phyloP scores from a whole-genome alignment of 2,113 vertebrate genomes.

The Labrus mixtus region DNA sequence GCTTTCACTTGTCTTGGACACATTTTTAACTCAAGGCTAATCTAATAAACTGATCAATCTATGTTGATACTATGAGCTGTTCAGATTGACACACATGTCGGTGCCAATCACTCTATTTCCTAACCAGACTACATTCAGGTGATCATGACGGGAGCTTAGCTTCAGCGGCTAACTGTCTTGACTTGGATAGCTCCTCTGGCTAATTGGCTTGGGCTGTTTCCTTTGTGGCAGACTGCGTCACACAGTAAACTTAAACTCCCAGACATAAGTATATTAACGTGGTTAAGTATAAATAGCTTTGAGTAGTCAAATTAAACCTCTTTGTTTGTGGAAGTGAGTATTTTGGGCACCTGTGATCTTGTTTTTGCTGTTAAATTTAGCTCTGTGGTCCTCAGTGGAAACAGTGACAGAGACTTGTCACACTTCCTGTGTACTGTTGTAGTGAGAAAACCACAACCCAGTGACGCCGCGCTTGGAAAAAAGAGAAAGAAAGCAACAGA shows the following conservation, averaged over 20 bases:
- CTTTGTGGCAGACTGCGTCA: constrained; percentile 69
- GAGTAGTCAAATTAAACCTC: constrained; percentile 68
- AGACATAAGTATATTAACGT: constrained; percentile 77
- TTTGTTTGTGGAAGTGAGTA: constrained; percentile 78
- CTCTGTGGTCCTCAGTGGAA: constrained; percentile 83
- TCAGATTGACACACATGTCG: constrained; percentile 11
- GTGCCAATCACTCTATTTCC: neutral
- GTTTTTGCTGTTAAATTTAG: constrained; percentile 85
- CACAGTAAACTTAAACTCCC: constrained; percentile 67
- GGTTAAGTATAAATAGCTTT: constrained; percentile 76
- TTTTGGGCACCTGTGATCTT: constrained; percentile 81
- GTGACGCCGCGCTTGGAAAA: constrained; percentile 81
- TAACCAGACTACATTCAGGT: constrained; percentile 32
- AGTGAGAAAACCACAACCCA: constrained; percentile 81
- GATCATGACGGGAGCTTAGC: constrained; percentile 14
- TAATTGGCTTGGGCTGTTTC: constrained; percentile 77
- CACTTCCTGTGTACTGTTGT: constrained; percentile 82
- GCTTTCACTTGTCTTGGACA: constrained; percentile 11
- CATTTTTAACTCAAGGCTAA: constrained; percentile 2
- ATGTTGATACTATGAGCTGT: constrained; percentile 5
- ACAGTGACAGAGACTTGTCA: constrained; percentile 86
- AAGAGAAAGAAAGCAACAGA: constrained; percentile 70
- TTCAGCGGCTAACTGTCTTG: constrained; percentile 35
- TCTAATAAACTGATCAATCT: constrained; percentile 23
- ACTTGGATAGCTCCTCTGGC: constrained; percentile 34